Evolutionary conservation across 2,113 vertebrate species (phyloP).

Genomic region (Columba janthina): DNA sequence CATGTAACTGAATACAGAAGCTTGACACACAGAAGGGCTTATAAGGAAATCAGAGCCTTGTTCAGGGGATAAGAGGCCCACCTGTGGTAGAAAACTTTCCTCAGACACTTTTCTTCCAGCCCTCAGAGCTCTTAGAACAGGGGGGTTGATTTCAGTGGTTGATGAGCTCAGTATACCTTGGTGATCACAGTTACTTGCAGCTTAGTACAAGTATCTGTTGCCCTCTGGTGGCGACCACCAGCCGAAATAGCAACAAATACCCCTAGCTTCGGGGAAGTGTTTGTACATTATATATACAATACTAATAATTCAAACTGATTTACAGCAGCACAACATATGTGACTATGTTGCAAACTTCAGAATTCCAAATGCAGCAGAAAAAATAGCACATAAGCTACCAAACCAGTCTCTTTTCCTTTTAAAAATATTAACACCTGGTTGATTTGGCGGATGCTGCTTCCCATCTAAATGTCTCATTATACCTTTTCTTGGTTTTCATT

Average conservation of each 20-base stretch:
- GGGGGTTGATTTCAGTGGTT: not conserved
- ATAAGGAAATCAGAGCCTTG: not conserved
- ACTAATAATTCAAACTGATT: not conserved
- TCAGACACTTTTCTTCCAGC: not conserved
- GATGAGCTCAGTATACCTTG: too few relatives aligned
- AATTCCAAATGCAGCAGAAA: not conserved
- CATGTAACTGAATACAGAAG: not conserved
- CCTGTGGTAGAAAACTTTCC: not conserved
- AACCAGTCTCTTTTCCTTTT: not conserved
- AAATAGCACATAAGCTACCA: not conserved
- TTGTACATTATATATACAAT: not conserved
- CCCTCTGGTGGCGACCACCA: slow-evolving; percentile 21
- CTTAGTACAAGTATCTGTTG: not conserved
- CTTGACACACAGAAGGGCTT: not conserved
- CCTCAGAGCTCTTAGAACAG: not conserved
- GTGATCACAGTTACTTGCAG: not conserved
- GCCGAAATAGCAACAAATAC: not conserved
- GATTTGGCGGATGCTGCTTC: not conserved
- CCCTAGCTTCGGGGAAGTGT: not conserved
- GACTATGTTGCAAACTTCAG: not conserved
- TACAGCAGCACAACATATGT: not conserved
- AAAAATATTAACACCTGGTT: not conserved
- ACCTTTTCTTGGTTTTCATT: not conserved
- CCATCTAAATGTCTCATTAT: not conserved
- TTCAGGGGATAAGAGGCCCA: not conserved